Percentiles rank a stretch among this genome's conserved stretches.
Evolutionary conservation across 2,888 invertebrate genomes (phyloP).

Genomic region (Dryadula phaetusa): DNA sequence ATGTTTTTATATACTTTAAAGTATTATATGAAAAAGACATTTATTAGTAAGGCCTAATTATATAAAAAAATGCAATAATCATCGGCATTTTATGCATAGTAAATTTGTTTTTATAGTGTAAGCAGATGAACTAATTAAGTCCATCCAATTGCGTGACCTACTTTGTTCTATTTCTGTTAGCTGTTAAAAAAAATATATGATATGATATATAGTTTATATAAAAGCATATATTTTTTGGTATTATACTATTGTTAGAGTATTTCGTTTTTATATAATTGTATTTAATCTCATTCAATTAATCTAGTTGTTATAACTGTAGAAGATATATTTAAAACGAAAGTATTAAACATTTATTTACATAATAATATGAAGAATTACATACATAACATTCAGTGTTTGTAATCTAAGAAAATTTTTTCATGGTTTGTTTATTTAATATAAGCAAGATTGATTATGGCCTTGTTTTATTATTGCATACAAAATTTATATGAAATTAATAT

Average conservation of each 20-base stretch:
- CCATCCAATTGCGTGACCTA: neutral
- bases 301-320: neutral
- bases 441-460: neutral
- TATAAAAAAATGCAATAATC: too few relatives aligned
- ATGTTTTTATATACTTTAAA: too few relatives aligned
- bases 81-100: neutral
- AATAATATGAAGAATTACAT: neutral
- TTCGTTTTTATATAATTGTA: neutral
- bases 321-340: neutral
- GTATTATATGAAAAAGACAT: neutral
- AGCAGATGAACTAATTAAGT: neutral
- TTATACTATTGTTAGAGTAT: neutral
- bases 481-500: neutral
- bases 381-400: neutral
- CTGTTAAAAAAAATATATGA: neutral
- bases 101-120: neutral
- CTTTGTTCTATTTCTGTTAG: neutral
- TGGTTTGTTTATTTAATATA: constrained; percentile 2
- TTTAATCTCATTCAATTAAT: neutral
- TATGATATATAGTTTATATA: neutral
- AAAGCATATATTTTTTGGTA: neutral
- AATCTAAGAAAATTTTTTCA: constrained; percentile 1
- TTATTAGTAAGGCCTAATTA: neutral
- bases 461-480: neutral
- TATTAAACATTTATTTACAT: constrained; percentile 10